phyloP scores from a whole-genome alignment of 23 tunicate species.

The Trididemnum miniatum region DNA sequence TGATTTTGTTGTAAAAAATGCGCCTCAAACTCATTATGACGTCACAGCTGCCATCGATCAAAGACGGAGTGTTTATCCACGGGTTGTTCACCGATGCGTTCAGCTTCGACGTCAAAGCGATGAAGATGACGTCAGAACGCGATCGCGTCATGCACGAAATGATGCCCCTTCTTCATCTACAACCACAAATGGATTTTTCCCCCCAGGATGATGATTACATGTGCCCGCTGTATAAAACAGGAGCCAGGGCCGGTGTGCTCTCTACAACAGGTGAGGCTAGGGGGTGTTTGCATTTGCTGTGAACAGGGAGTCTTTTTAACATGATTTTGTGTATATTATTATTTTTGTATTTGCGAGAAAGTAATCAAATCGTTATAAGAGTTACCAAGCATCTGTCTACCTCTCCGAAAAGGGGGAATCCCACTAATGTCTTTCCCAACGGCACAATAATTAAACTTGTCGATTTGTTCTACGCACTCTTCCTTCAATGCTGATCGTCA shows the following conservation, averaged over 20 bases:
- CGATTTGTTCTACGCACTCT: too few relatives aligned
- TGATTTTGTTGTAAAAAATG: too few relatives aligned
- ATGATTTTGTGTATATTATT: too few relatives aligned
- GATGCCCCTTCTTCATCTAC: slow-evolving; percentile 88
- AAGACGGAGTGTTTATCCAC: slow-evolving; percentile 74
- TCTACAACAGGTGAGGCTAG: slow-evolving; percentile 99
- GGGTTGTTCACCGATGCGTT: slow-evolving; percentile 91
- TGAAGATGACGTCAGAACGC: slow-evolving; percentile 69
- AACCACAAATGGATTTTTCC: slow-evolving; percentile 85
- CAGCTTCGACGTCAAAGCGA: slow-evolving; percentile 66
- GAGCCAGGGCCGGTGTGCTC: slow-evolving; percentile 87
- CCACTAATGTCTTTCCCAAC: too few relatives aligned
- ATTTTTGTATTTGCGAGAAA: too few relatives aligned
- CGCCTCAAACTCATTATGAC: background rate
- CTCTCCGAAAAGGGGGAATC: too few relatives aligned
- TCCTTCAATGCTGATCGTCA: too few relatives aligned
- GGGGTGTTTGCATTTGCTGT: too few relatives aligned
- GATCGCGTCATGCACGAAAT: slow-evolving; percentile 85
- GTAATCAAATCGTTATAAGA: too few relatives aligned
- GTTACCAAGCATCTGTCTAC: too few relatives aligned
- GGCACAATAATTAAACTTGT: too few relatives aligned
- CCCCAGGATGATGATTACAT: slow-evolving; percentile 78
- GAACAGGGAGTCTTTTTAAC: too few relatives aligned
- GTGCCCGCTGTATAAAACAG: slow-evolving; percentile 91
- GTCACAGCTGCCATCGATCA: slow-evolving; percentile 68